Evolutionary conservation across 2,113 vertebrate genomes (phyloP).

Genomic region (Desmodus rotundus): DNA sequence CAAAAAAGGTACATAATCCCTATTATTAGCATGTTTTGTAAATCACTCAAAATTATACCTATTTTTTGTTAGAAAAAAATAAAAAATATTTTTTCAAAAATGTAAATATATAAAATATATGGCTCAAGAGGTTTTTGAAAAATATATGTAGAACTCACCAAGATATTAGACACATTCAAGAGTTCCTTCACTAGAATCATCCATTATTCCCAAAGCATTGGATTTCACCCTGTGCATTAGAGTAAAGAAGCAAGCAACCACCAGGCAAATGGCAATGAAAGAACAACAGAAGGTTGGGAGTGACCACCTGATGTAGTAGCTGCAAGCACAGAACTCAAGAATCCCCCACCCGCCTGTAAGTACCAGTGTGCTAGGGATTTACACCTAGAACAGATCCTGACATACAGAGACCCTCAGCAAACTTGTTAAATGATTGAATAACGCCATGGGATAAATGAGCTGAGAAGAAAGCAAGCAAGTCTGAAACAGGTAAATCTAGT

Average conservation of each 20-base stretch:
- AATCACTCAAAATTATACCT: too few species aligned
- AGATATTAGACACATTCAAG: background rate
- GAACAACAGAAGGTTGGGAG: background rate
- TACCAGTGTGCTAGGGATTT: background rate
- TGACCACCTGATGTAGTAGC: background rate
- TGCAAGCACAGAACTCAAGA: background rate
- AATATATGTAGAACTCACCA: background rate
- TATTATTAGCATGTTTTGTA: too few species aligned
- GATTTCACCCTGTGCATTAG: background rate
- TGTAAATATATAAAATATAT: background rate
- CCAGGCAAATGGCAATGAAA: background rate
- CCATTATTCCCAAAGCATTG: background rate
- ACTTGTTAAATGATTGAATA: background rate
- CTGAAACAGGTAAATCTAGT: background rate
- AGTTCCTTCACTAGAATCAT: background rate
- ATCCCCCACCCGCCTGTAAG: background rate
- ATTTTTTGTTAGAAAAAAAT: too few species aligned
- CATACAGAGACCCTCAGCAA: background rate
- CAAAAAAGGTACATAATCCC: too few species aligned
- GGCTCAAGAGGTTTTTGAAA: background rate
- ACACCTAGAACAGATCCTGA: background rate
- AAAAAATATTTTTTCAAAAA: too few species aligned
- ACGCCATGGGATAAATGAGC: background rate
- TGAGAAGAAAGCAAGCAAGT: background rate
- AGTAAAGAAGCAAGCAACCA: background rate